Conservation (phyloP, 2,888 invertebrate genomes). For the Cryptocheilus praepositus region DNA sequence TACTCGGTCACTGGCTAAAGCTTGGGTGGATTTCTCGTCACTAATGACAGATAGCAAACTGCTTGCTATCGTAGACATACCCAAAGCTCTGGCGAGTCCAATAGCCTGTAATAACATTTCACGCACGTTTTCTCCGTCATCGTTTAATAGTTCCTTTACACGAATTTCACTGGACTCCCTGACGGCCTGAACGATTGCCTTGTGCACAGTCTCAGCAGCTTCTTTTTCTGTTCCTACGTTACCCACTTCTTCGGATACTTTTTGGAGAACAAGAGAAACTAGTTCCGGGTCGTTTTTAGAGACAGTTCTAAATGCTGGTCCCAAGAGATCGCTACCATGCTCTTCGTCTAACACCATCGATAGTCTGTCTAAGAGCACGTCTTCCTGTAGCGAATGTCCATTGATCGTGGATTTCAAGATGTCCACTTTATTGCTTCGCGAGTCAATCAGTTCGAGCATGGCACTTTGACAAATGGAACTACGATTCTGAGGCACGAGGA, state of each 20-base stretch:
- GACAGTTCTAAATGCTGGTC: constrained; percentile 81
- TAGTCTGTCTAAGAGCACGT: constrained; percentile 80
- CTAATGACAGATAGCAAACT: constrained; percentile 77
- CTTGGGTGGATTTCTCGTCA: constrained; percentile 78
- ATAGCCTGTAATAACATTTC: constrained; percentile 80
- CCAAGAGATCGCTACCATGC: constrained; percentile 77
- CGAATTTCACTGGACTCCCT: constrained; percentile 80
- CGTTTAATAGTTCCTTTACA: constrained; percentile 77
- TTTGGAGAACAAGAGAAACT: constrained; percentile 78
- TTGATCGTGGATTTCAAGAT: constrained; percentile 79
- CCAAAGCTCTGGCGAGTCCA: constrained; percentile 83
- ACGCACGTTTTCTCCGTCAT: constrained; percentile 73
- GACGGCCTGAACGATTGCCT: constrained; percentile 81
- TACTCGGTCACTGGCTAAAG: constrained; percentile 78
- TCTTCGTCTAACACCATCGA: constrained; percentile 79
- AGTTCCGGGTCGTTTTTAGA: constrained; percentile 79
- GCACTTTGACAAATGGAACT: constrained; percentile 63
- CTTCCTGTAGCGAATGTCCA: constrained; percentile 76
- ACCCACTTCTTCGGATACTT: constrained; percentile 80
- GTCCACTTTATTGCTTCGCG: constrained; percentile 78
- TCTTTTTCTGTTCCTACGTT: constrained; percentile 80
- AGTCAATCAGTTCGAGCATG: constrained; percentile 61
- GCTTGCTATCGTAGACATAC: constrained; percentile 80
- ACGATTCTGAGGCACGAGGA: constrained; percentile 65
- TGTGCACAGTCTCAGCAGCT: constrained; percentile 81